Evolutionary conservation across 2,113 vertebrate species (phyloP).

Genomic region (Octodon degus): DNA sequence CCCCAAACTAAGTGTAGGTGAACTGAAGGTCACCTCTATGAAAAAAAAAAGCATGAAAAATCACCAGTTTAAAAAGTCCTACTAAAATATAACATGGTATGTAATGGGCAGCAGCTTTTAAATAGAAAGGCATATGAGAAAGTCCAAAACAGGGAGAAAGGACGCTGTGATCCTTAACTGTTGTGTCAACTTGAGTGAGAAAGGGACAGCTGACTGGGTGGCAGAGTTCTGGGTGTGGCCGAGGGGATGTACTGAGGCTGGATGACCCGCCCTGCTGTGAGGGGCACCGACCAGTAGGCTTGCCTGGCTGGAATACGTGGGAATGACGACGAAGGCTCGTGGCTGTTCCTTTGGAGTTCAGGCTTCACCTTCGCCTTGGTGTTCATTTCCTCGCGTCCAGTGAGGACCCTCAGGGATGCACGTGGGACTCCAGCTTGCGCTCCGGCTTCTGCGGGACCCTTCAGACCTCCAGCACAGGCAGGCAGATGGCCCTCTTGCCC

Average conservation of each 20-base stretch:
- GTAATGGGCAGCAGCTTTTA: constrained; percentile 43
- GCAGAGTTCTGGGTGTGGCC: background rate
- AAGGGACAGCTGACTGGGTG: background rate
- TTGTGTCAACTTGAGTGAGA: background rate
- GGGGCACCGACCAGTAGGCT: background rate
- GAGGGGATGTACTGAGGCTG: background rate
- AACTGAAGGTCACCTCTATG: background rate
- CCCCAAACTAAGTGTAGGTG: background rate
- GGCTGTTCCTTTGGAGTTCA: background rate
- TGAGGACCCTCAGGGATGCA: too few relatives aligned
- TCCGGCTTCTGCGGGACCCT: background rate
- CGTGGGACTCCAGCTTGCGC: background rate
- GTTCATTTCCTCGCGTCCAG: background rate
- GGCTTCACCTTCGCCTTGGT: background rate
- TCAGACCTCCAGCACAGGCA: background rate
- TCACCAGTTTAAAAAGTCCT: constrained; percentile 39
- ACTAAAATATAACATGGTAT: constrained; percentile 12
- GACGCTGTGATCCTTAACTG: background rate
- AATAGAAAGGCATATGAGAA: constrained; percentile 68
- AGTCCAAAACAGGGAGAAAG: constrained; percentile 68
- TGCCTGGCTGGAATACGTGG: background rate
- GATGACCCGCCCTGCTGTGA: background rate
- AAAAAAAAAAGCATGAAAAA: constrained; percentile 61
- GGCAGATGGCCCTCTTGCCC: background rate
- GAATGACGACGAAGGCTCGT: background rate